Percentiles rank a stretch among this genome's conserved stretches.
phyloP scores from a whole-genome alignment of 92 coral and sea anemone species.

The Scolanthus callimorphus region DNA sequence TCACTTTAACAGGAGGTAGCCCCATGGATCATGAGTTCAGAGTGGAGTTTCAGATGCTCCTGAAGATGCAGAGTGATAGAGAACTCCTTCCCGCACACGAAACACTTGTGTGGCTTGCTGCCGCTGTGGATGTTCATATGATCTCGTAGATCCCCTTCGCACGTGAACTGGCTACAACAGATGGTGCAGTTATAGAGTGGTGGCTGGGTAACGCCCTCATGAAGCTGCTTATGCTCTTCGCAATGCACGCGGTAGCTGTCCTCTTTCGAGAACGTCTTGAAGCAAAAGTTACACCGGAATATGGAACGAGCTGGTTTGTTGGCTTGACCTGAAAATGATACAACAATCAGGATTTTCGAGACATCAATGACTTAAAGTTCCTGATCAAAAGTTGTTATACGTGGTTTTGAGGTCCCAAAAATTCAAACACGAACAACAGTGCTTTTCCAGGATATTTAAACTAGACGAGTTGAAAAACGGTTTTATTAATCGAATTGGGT shows the following conservation, averaged over 20 bases:
- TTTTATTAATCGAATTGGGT: too few relatives aligned
- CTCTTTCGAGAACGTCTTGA: conserved; percentile 73
- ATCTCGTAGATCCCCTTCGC: conserved; percentile 60
- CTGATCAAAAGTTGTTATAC: neutral
- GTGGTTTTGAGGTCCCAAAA: neutral
- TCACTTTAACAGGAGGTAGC: too few relatives aligned
- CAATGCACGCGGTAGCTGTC: conserved; percentile 61
- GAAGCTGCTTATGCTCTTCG: conserved; percentile 54
- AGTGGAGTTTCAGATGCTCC: conserved; percentile 75
- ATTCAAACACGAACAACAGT: neutral
- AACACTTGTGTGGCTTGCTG: conserved; percentile 72
- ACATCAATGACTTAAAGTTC: too few relatives aligned
- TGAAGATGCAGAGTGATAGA: conserved; percentile 69
- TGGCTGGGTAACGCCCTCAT: conserved; percentile 22
- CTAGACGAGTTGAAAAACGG: too few relatives aligned
- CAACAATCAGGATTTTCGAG: neutral
- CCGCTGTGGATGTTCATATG: conserved; percentile 87
- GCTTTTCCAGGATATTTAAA: too few relatives aligned
- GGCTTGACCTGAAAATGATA: neutral
- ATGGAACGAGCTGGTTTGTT: conserved; percentile 18
- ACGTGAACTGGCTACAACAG: conserved; percentile 66
- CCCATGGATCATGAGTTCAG: conserved; percentile 17
- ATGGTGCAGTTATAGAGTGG: conserved; percentile 65
- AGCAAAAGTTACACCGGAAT: conserved; percentile 73
- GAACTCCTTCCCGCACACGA: conserved; percentile 76